Conservation (phyloP, 2,113 vertebrate genomes). For the Lasiurus cinereus region DNA sequence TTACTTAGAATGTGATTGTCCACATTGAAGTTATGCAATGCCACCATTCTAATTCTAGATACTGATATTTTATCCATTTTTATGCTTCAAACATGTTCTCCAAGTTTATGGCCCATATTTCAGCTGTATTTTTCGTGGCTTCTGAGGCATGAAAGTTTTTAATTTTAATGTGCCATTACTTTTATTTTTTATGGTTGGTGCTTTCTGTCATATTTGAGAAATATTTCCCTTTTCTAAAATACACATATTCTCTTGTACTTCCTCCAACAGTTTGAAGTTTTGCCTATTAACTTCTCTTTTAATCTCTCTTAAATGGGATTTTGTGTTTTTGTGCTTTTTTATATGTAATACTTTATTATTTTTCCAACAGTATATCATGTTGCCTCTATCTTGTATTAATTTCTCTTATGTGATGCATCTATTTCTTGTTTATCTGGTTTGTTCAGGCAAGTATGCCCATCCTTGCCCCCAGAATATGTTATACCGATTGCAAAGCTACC, state of each 20-base stretch:
- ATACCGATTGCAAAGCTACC: background rate
- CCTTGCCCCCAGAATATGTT: background rate
- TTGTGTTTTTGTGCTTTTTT: background rate
- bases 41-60: background rate
- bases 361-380: background rate
- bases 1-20: background rate
- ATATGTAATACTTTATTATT: background rate
- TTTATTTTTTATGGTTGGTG: background rate
- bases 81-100: background rate
- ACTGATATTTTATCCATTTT: background rate
- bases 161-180: background rate
- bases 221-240: background rate
- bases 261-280: background rate
- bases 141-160: background rate
- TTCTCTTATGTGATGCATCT: background rate
- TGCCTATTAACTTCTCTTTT: background rate
- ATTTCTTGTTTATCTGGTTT: background rate
- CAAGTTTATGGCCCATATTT: background rate
- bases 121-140: background rate
- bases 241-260: slow-evolving; percentile 30
- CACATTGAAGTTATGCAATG: background rate
- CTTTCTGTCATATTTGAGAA: slow-evolving; percentile 6
- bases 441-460: background rate
- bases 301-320: background rate
- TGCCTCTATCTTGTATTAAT: background rate